A percentile compares a stretch with the other conserved stretches of the same genome.
Evolutionary conservation across 2,888 invertebrate species (phyloP).

Genomic region (Sminthurides aquaticus): DNA sequence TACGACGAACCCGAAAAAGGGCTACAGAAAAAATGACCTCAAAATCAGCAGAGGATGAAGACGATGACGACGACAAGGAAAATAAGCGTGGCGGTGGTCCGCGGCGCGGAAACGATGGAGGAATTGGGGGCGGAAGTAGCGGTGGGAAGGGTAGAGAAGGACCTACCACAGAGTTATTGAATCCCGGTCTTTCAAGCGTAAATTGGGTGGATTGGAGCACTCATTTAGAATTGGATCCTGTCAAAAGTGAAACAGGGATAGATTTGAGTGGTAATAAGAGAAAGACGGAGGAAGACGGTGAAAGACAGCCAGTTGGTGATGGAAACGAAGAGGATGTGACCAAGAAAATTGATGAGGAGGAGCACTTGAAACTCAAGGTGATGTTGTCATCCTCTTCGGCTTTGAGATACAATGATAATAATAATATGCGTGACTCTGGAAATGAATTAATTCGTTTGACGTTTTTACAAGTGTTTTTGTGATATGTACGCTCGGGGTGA

Average conservation of each 20-base stretch:
- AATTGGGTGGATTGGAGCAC: constrained; percentile 25
- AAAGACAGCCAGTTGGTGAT: not conserved
- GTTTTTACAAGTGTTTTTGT: not conserved
- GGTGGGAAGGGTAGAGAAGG: constrained; percentile 19
- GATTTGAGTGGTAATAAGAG: no score
- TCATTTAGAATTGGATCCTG: constrained; percentile 16
- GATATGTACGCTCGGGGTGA: no score
- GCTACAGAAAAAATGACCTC: constrained; percentile 2
- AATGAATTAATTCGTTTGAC: not conserved
- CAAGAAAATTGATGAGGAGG: not conserved
- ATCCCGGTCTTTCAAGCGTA: constrained; percentile 26
- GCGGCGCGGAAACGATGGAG: constrained; percentile 12
- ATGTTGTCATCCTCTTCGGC: not conserved
- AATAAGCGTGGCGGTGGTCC: constrained; percentile 7
- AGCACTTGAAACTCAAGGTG: not conserved
- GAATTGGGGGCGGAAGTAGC: constrained; percentile 21
- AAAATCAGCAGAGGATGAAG: constrained; percentile 13
- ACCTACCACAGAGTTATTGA: constrained; percentile 35
- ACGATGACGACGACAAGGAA: constrained; percentile 8
- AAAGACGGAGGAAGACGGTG: no score
- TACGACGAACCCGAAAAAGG: not conserved
- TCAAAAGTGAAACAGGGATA: no score
- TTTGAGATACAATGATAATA: no score
- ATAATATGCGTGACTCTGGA: not conserved
- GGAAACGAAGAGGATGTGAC: not conserved